Evolutionary conservation across 2,888 invertebrate genomes (phyloP).

Genomic region (Sarcophaga caerulescens): DNA sequence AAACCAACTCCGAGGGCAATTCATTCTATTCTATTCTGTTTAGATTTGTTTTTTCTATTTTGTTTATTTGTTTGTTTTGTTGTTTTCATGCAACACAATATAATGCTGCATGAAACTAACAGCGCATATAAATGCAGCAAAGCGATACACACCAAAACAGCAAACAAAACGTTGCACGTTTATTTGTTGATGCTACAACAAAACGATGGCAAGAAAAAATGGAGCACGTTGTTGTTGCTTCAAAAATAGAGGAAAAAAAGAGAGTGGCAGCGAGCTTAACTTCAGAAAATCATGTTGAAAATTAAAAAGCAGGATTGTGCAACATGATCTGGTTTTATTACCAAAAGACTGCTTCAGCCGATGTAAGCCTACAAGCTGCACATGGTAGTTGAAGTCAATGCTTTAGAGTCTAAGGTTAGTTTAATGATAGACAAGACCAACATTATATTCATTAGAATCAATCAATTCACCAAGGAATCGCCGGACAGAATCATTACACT

Average conservation of each 20-base stretch:
- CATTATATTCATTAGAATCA: too few species aligned
- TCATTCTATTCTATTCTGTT: slow-evolving; percentile 48
- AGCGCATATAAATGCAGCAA: slow-evolving; percentile 64
- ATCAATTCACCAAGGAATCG: too few species aligned
- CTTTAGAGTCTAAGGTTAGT: too few species aligned
- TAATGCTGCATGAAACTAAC: slow-evolving; percentile 53
- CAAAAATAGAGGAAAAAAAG: neutral
- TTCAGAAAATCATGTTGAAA: slow-evolving; percentile 33
- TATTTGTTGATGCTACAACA: slow-evolving; percentile 16
- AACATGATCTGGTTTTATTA: neutral
- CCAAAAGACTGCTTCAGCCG: too few species aligned
- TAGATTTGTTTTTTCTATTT: slow-evolving; percentile 20
- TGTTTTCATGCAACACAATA: slow-evolving; percentile 45
- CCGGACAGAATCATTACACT: too few species aligned
- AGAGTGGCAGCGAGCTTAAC: slow-evolving; percentile 8
- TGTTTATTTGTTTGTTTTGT: neutral
- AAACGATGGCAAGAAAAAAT: slow-evolving; percentile 27
- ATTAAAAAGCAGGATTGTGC: slow-evolving; percentile 22
- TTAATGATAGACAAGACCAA: too few species aligned
- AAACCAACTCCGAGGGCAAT: slow-evolving; percentile 66
- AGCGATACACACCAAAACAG: slow-evolving; percentile 50
- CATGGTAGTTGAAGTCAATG: too few species aligned
- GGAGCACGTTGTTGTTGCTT: slow-evolving; percentile 52
- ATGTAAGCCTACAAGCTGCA: too few species aligned
- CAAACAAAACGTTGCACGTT: slow-evolving; percentile 23